Conservation (phyloP, 1,140 invertebrate genomes). For the Eurosta solidaginis region DNA sequence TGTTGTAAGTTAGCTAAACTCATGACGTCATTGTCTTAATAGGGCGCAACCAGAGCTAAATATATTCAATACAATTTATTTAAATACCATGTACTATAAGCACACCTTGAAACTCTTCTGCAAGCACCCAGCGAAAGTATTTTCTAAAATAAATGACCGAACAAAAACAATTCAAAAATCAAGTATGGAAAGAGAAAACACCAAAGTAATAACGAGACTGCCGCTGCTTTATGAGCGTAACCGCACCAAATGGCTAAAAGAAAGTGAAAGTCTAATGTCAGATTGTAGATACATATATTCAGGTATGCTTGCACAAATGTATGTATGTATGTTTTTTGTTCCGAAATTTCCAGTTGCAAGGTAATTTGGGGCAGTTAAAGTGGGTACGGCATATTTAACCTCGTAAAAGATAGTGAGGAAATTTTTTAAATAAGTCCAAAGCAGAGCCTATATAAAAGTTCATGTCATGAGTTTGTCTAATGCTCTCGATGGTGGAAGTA, state of each 20-base stretch:
- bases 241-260: neutral
- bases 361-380: neutral
- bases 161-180: neutral
- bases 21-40: too few species aligned
- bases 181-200: neutral
- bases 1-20: too few species aligned
- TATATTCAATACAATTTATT: too few species aligned
- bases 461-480: too few species aligned
- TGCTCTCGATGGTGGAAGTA: too few species aligned
- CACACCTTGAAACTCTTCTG: too few species aligned
- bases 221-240: neutral
- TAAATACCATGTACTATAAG: too few species aligned
- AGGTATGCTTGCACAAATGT: neutral
- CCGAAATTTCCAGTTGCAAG: neutral
- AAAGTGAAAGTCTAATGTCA: constrained; percentile 11
- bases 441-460: neutral
- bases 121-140: too few species aligned
- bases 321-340: neutral
- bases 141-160: too few species aligned
- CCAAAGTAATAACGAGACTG: neutral
- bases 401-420: neutral
- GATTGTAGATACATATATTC: neutral
- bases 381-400: neutral
- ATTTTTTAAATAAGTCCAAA: neutral
- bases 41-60: too few species aligned